Percentiles rank a stretch among this genome's conserved stretches.
These are phyloP conservation scores for Peromyscus californicus DNA, from an alignment of 2,113 vertebrate genomes.

Conservation along the genomic window DNA sequence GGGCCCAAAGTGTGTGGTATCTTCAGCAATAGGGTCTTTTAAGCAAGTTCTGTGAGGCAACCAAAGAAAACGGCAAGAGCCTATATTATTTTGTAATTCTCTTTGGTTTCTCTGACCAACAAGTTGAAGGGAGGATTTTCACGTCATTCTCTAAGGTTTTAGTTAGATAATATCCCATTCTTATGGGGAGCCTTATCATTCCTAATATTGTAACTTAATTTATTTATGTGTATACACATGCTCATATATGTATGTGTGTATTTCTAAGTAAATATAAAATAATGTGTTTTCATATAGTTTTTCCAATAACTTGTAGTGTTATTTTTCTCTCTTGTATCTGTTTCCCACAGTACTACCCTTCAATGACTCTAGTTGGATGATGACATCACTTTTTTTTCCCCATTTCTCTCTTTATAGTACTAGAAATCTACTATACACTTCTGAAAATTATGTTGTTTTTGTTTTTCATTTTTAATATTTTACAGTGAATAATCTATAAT, in stretches of 20 bases:
- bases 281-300: not conserved
- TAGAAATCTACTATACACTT: not conserved
- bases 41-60: not conserved
- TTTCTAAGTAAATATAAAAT: not conserved
- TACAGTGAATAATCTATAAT: not conserved
- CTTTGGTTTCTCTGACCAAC: not conserved
- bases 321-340: not conserved
- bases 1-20: not conserved
- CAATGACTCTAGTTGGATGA: not conserved
- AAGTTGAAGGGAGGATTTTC: not conserved
- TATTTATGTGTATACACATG: not conserved
- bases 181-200: not conserved
- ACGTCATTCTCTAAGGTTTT: not conserved
- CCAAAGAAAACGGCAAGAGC: not conserved
- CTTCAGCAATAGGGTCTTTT: not conserved
- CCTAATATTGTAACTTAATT: not conserved
- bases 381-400: not conserved
- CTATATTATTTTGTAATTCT: not conserved
- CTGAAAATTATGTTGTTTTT: not conserved
- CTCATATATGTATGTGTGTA: not conserved
- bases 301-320: not conserved
- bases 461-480: not conserved
- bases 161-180: not conserved
- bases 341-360: not conserved
- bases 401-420: not conserved